Evolutionary conservation across 2,888 invertebrate genomes (phyloP).

Genomic region (Latrodectus hesperus): DNA sequence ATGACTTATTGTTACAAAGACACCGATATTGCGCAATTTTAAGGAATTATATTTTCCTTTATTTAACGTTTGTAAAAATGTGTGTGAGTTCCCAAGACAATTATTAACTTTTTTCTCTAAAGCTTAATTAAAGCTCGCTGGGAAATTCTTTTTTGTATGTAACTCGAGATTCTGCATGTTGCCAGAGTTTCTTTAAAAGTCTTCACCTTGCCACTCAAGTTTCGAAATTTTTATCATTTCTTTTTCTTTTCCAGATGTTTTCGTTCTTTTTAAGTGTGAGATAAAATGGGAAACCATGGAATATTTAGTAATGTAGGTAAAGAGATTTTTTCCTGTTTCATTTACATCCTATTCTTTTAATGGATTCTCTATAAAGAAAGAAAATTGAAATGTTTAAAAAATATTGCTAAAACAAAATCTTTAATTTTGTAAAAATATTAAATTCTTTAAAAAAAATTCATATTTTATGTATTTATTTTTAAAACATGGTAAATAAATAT

Average conservation of each 20-base stretch:
- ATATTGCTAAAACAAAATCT: too few species aligned
- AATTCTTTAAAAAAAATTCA: too few species aligned
- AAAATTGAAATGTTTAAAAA: too few species aligned
- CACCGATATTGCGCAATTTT: not conserved
- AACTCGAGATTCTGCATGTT: slow-evolving; percentile 5
- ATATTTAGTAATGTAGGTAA: not conserved
- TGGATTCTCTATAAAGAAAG: not conserved
- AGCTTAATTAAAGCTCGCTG: slow-evolving; percentile 44
- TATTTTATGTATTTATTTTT: too few species aligned
- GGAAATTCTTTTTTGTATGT: slow-evolving; percentile 16
- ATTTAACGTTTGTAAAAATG: not conserved
- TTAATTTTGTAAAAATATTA: too few species aligned
- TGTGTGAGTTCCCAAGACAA: slow-evolving; percentile 24
- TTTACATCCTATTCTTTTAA: not conserved
- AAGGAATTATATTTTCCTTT: not conserved
- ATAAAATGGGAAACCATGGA: not conserved
- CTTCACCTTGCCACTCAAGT: not conserved
- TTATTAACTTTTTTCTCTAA: slow-evolving; percentile 40
- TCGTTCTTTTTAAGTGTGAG: not conserved
- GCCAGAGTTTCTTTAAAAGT: not conserved
- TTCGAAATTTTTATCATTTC: not conserved
- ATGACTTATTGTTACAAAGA: not conserved
- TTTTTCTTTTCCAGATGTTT: not conserved
- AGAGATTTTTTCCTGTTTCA: not conserved
- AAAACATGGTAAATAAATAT: too few species aligned